Percentiles rank a stretch among this genome's conserved stretches.
Conservation (phyloP, 1,140 invertebrate genomes). For the Choristoneura fumiferana region DNA sequence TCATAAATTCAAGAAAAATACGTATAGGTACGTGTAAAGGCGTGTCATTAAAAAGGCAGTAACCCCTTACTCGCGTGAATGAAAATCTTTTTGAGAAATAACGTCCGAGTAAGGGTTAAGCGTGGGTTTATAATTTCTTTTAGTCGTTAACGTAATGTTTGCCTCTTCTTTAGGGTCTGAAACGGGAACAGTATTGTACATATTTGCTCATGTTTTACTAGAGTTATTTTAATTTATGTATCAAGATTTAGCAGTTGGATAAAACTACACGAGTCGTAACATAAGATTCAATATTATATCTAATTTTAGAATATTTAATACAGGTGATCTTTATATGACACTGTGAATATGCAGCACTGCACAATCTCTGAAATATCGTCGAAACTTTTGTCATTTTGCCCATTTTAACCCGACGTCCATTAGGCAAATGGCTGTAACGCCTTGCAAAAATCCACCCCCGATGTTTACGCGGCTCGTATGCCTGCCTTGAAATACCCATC, state of each 20-base stretch:
- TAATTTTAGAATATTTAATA: too few species aligned
- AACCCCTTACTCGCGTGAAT: constrained; percentile 29
- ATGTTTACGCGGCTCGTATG: not conserved
- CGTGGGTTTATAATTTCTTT: constrained; percentile 20
- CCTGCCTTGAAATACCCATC: constrained; percentile 1
- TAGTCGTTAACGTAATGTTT: constrained; percentile 17
- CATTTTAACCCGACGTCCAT: constrained; percentile 5
- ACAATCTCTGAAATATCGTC: too few species aligned
- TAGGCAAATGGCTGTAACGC: constrained; percentile 10
- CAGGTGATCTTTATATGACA: too few species aligned
- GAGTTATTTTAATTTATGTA: too few species aligned
- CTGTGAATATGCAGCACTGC: too few species aligned
- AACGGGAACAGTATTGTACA: not conserved
- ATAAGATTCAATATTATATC: too few species aligned
- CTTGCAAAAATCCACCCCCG: constrained; percentile 8
- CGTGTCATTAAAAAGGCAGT: constrained; percentile 28
- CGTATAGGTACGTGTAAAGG: not conserved
- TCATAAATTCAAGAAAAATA: not conserved
- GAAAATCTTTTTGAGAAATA: constrained; percentile 33
- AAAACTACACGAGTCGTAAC: too few species aligned
- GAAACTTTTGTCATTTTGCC: constrained; percentile 4
- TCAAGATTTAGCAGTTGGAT: too few species aligned
- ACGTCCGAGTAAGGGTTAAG: constrained; percentile 3
- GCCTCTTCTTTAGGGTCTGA: constrained; percentile 3
- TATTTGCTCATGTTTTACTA: too few species aligned